phyloP scores from a whole-genome alignment of 2,797 vertebrate species.

The Chelon auratus region DNA sequence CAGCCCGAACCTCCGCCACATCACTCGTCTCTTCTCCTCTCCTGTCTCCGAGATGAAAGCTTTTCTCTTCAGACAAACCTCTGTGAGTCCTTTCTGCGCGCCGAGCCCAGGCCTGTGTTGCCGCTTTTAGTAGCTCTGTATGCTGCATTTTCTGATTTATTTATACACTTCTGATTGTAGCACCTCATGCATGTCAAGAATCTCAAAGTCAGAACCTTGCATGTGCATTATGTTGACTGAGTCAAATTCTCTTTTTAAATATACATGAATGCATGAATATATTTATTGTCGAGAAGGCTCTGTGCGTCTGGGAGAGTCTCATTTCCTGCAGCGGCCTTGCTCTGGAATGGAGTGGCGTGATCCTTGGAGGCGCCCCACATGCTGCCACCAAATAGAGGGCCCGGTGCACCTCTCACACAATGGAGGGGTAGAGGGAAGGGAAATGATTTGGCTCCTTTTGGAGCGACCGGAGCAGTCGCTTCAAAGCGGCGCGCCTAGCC shows the following conservation, averaged over 20 bases:
- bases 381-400: slow-evolving; percentile 61
- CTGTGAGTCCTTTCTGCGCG: slow-evolving; percentile 42
- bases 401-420: slow-evolving; percentile 64
- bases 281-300: slow-evolving; percentile 64
- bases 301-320: slow-evolving; percentile 60
- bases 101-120: slow-evolving; percentile 36
- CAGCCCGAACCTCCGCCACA: slow-evolving; percentile 68
- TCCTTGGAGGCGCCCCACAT: slow-evolving; percentile 72
- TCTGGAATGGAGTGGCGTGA: slow-evolving; percentile 75
- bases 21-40: slow-evolving; percentile 70
- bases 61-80: slow-evolving; percentile 66
- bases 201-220: slow-evolving; percentile 48
- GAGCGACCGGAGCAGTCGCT: slow-evolving; percentile 64
- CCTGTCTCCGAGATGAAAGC: slow-evolving; percentile 71
- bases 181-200: slow-evolving; percentile 67
- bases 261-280: slow-evolving; percentile 78
- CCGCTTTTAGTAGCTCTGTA: slow-evolving; percentile 67
- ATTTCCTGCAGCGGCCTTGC: slow-evolving; percentile 68
- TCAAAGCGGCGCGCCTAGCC: slow-evolving; percentile 75
- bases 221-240: slow-evolving; percentile 66
- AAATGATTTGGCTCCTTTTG: slow-evolving; percentile 75
- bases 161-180: slow-evolving; percentile 74
- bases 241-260: slow-evolving; percentile 73
- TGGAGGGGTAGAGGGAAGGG: slow-evolving; percentile 64
- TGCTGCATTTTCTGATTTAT: slow-evolving; percentile 78